Conservation (phyloP, 2,113 vertebrate species). For the Catharus fuscescens region DNA sequence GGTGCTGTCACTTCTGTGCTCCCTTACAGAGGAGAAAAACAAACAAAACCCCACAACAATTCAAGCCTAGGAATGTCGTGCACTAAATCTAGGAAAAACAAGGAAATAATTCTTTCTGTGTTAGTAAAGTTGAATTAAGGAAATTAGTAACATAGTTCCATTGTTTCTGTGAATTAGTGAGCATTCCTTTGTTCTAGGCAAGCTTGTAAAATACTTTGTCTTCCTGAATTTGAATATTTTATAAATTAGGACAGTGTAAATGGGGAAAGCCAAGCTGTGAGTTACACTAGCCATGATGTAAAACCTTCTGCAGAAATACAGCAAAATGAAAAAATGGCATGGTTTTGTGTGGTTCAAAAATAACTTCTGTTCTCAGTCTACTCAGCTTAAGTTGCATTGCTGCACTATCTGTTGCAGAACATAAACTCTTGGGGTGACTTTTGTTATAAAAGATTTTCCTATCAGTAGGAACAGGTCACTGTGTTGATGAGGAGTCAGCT, state of each 20-base stretch:
- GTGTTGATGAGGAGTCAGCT: neutral
- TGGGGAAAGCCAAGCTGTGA: neutral
- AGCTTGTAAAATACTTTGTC: neutral
- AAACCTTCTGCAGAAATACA: neutral
- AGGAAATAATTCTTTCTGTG: neutral
- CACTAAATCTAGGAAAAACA: neutral
- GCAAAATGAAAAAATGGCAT: neutral
- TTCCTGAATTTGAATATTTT: neutral
- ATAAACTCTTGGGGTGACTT: neutral
- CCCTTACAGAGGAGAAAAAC: neutral
- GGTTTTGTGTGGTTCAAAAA: neutral
- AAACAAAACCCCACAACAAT: neutral
- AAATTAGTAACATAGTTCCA: neutral
- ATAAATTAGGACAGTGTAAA: neutral
- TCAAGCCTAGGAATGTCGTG: accelerated
- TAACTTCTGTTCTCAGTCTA: neutral
- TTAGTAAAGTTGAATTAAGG: neutral
- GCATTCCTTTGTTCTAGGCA: neutral
- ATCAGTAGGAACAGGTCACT: neutral
- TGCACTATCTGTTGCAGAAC: neutral
- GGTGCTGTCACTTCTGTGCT: neutral
- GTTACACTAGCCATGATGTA: neutral
- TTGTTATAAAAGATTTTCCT: neutral
- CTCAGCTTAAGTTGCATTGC: neutral
- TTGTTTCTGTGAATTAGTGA: neutral